Conservation (phyloP, 2,888 invertebrate species). For the Apeira syringaria region DNA sequence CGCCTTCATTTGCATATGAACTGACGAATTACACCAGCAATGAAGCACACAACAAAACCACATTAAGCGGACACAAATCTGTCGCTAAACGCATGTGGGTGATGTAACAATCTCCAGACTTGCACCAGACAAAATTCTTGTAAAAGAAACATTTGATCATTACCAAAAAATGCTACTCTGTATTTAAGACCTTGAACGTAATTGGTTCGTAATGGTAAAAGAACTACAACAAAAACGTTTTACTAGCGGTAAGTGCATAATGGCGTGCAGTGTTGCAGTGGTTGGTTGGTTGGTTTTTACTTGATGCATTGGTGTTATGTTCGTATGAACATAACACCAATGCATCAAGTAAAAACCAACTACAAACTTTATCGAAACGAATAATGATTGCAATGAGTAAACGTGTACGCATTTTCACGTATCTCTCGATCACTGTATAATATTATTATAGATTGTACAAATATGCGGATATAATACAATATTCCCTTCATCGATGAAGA, state of each 20-base stretch:
- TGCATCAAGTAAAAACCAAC: too few relatives aligned
- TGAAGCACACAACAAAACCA: constrained; percentile 41
- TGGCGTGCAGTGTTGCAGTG: too few relatives aligned
- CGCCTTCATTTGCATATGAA: constrained; percentile 37
- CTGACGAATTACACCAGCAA: constrained; percentile 43
- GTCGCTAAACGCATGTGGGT: constrained; percentile 48
- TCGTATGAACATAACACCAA: too few relatives aligned
- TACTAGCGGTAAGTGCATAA: constrained; percentile 8
- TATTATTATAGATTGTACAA: too few relatives aligned
- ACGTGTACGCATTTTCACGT: too few relatives aligned
- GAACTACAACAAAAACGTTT: neutral
- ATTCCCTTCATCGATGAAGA: too few relatives aligned
- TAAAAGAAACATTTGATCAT: constrained; percentile 49
- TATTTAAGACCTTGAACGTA: constrained; percentile 19
- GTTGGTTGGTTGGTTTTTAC: too few relatives aligned
- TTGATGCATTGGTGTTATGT: too few relatives aligned
- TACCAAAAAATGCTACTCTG: constrained; percentile 38
- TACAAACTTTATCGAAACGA: too few relatives aligned
- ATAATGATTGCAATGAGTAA: too few relatives aligned
- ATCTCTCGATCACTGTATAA: too few relatives aligned
- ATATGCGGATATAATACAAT: too few relatives aligned
- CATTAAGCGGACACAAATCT: constrained; percentile 26
- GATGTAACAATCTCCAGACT: constrained; percentile 70
- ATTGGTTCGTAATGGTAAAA: constrained; percentile 15
- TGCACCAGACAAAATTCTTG: constrained; percentile 66